Evolutionary conservation across 2,797 vertebrate species (phyloP), one percentile per base, ranked within the genome.

Genomic region (Leucoraja ocellata): DNA sequence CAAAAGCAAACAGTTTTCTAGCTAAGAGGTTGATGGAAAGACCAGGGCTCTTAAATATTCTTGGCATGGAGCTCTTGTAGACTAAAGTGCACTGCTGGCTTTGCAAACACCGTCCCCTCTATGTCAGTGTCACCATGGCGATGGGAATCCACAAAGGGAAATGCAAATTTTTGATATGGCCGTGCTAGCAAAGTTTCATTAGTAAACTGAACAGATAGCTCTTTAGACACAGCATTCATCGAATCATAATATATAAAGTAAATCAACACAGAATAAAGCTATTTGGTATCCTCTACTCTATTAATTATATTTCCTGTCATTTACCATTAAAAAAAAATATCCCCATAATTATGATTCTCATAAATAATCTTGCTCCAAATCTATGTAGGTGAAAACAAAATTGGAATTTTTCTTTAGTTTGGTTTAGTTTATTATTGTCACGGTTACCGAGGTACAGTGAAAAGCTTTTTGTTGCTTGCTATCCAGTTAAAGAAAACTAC

Each of bases 101-200:
- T 74, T 25, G 71, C 25, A 92, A 92, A n/a, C 39, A 25, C 58
- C 71, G 54, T 13, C 23, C 68, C 68, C 39, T 92, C 16, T 1
- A 65, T 65, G 61, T 36, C 63, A n/a, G n/a, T 36, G n/a, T 92
- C 71, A 54, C 90, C 71, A 92, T 76, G 46, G 90, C 76, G 65
- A 92, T 92, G 39, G 21, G 71, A 25, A 73, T 74, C 39, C 46
- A 36, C 36, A 91, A 91, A 91, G 23, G 90, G 39, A 54, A 76
- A 92, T 92, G 32, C 39, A 92, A 92, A 92, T 92, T 74, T 25
- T 76, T 92, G 68, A 25, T 76, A 54, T 28, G 36, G 90, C 21
- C n/a, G 13, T 39, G 73, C 90, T 74, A 32, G 71, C 71, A 76
- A 76, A 73, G 23, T 88, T 68, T 88, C 61, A 36, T 68, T 65